phyloP scores from a whole-genome alignment of 2,888 invertebrate genomes.

The Scrobipalpa atriplicella region DNA sequence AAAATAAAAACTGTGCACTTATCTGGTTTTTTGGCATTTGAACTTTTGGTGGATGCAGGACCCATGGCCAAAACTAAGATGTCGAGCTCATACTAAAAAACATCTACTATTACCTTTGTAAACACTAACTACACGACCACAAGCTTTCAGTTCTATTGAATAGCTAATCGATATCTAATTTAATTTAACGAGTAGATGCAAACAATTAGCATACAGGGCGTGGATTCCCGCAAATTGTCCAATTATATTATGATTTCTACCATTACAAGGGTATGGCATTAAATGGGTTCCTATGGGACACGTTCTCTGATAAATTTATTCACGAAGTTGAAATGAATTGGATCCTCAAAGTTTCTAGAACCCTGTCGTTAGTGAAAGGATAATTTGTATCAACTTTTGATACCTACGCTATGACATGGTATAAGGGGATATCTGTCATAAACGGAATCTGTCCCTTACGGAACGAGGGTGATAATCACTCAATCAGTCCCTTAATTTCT shows the following conservation, averaged over 20 bases:
- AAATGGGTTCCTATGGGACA: slow-evolving; percentile 31
- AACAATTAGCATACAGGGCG: slow-evolving; percentile 10
- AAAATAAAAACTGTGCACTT: too few relatives aligned
- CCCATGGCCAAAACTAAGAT: too few relatives aligned
- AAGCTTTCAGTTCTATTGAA: neutral
- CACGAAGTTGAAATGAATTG: slow-evolving; percentile 33
- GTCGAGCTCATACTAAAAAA: too few relatives aligned
- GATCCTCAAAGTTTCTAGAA: slow-evolving; percentile 30
- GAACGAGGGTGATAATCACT: too few relatives aligned
- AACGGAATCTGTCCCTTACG: too few relatives aligned
- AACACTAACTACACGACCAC: too few relatives aligned
- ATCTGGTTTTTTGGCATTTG: too few relatives aligned
- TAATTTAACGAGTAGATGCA: neutral
- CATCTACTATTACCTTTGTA: too few relatives aligned
- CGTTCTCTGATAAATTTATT: slow-evolving; percentile 35
- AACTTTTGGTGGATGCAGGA: too few relatives aligned
- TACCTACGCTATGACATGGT: neutral
- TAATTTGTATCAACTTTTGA: neutral
- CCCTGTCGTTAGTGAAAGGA: slow-evolving; percentile 2
- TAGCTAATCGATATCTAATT: slow-evolving; percentile 10
- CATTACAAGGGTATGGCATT: slow-evolving; percentile 29
- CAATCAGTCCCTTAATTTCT: too few relatives aligned
- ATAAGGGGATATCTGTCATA: too few relatives aligned
- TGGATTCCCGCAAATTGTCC: slow-evolving; percentile 22
- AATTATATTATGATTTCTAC: slow-evolving; percentile 35